phyloP scores from a whole-genome alignment of 2,113 vertebrate genomes.

The Engraulis encrasicolus region DNA sequence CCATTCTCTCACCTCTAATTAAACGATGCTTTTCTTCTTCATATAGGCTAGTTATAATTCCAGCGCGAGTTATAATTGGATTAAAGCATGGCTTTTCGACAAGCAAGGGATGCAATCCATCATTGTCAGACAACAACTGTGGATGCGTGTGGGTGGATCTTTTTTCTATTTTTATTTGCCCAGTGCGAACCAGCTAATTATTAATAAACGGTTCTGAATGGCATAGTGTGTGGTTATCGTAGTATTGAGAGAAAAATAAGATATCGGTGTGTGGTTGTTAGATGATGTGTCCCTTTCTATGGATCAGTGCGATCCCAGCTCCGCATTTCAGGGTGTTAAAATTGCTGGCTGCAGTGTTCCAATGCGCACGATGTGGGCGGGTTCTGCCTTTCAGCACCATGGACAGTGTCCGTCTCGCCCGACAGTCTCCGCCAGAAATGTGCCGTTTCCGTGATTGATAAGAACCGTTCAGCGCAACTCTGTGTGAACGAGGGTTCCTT shows the following conservation, averaged over 20 bases:
- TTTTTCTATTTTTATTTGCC: too few relatives aligned
- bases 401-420: constrained; percentile 59
- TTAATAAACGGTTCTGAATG: neutral
- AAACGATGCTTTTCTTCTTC: neutral
- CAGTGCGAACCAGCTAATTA: constrained; percentile 1
- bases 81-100: neutral
- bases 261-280: neutral
- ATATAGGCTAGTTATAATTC: neutral
- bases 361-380: constrained; percentile 72
- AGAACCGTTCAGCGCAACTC: neutral
- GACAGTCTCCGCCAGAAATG: neutral
- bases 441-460: neutral
- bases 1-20: neutral
- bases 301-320: constrained; percentile 46
- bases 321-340: constrained; percentile 50
- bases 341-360: constrained; percentile 49
- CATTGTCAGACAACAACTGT: neutral
- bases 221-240: neutral
- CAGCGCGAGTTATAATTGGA: neutral
- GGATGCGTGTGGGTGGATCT: neutral
- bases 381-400: constrained; percentile 68
- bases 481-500: neutral
- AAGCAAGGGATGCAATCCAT: neutral
- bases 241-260: neutral
- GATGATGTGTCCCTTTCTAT: neutral